Base-by-base conservation (phyloP, 1,140 invertebrate species). In the Trichoplusia ni region DNA sequence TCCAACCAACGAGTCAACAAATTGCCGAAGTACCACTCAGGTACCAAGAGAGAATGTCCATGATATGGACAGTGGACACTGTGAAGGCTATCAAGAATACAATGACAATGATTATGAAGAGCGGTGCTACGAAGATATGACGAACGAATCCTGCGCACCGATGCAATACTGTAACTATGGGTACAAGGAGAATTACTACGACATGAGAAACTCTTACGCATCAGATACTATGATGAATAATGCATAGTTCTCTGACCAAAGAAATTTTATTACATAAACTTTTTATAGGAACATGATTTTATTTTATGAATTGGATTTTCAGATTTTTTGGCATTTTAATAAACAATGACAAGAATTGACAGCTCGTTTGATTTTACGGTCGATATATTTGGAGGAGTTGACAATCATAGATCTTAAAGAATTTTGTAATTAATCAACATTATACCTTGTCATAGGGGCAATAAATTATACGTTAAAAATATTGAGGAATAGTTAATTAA, bases 31-130 rank as follows among this genome's bases (percentile, higher is more conserved):
- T 19, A 47, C 62, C 35, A 54, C 64, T n/a, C 56, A 46, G 35
- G 49, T 64, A 11, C 73, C 69, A 11, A 65, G 73, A 47, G 73
- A 80, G 7, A 77, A 70, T 31, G 42, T 61, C 4, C 78, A 76
- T 9, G 76, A 79, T 37, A 64, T 21, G n/a, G 61, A 35, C 19
- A 82, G 72, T 37, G 73, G 16, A 4, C 19, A 29, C 13, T 47
- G 75, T 31, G 76, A 86, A 13, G 72, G 62, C 4, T 88, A 86
- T 47, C 82, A 81, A 42, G 81, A 87, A 16, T 90, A 84, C 44
- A 73, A 74, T 0, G 84, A 87, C 35, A 85, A 81, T 46, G 86
- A 87, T n/a, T 89, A 89, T 35, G 85, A 90, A 11, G 84, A 88
- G 7, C 73, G 82, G 66, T 72, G 71, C 23, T 88, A 83, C 27